phyloP scores from a whole-genome alignment of 2,797 vertebrate species.

The Rhabdophis nuchalis region DNA sequence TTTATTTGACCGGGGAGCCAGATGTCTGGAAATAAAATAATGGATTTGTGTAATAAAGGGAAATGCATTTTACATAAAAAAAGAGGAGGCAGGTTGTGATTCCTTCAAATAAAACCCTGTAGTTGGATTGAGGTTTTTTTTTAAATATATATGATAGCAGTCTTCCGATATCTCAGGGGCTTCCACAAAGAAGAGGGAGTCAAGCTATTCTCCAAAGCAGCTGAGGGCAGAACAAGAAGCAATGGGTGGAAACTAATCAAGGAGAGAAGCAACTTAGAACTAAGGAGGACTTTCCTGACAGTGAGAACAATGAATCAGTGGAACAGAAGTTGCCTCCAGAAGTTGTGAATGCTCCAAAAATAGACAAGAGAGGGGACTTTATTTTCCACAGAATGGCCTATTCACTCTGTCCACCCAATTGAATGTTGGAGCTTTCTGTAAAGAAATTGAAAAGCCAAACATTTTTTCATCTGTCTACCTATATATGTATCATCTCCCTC shows the following conservation, averaged over 20 bases:
- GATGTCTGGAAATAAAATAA: background rate
- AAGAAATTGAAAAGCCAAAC: background rate
- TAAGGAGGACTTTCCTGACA: no score
- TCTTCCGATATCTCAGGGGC: no score
- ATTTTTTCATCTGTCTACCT: background rate
- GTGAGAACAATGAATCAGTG: no score
- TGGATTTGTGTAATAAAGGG: background rate
- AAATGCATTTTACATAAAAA: background rate
- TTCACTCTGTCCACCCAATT: background rate
- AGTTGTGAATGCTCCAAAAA: background rate
- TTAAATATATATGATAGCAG: no score
- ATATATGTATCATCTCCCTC: no score
- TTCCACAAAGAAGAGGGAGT: no score
- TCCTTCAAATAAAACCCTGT: background rate
- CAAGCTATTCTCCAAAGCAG: no score
- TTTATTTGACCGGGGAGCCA: background rate
- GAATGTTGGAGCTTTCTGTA: background rate
- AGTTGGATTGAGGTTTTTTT: background rate
- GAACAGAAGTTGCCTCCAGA: no score
- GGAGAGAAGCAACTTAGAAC: no score
- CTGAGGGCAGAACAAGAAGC: no score
- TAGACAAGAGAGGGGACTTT: background rate
- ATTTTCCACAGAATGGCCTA: background rate
- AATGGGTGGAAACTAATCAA: no score
- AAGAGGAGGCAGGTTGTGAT: background rate